phyloP scores from a whole-genome alignment of 2,797 vertebrate genomes.

The Astyanax mexicanus region DNA sequence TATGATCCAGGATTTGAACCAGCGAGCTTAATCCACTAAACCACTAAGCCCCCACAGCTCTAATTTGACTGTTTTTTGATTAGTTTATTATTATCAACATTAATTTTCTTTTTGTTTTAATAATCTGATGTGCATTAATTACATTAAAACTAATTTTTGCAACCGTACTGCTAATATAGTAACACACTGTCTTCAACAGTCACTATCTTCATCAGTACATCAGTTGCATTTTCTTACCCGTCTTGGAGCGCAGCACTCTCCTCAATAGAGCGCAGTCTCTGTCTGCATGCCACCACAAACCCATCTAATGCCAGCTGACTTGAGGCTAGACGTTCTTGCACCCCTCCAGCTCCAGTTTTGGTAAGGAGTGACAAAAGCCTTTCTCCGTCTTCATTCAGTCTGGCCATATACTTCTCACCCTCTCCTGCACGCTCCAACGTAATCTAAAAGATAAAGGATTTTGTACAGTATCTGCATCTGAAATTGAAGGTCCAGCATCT shows the following conservation, averaged over 20 bases:
- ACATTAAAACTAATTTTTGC: too few relatives aligned
- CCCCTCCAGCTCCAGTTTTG: constrained; percentile 79
- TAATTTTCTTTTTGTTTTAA: too few relatives aligned
- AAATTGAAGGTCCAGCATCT: too few relatives aligned
- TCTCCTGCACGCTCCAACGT: constrained; percentile 78
- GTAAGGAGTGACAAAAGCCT: constrained; percentile 84
- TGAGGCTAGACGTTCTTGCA: constrained; percentile 86
- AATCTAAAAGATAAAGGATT: constrained; percentile 68
- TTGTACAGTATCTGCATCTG: not conserved
- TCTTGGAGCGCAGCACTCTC: constrained; percentile 82
- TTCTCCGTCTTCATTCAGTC: constrained; percentile 84
- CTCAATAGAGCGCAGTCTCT: constrained; percentile 83
- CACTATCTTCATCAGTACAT: not conserved
- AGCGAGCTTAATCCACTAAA: too few relatives aligned
- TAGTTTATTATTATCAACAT: too few relatives aligned
- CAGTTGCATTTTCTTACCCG: constrained; percentile 62
- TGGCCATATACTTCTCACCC: constrained; percentile 82
- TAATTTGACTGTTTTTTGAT: too few relatives aligned
- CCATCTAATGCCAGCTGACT: constrained; percentile 86
- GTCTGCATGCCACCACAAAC: constrained; percentile 83
- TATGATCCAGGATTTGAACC: too few relatives aligned
- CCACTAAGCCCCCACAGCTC: too few relatives aligned
- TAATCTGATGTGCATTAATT: too few relatives aligned
- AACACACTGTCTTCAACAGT: not conserved
- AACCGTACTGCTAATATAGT: not conserved